phyloP scores from a whole-genome alignment of 2,797 vertebrate species.

The Parambassis ranga region DNA sequence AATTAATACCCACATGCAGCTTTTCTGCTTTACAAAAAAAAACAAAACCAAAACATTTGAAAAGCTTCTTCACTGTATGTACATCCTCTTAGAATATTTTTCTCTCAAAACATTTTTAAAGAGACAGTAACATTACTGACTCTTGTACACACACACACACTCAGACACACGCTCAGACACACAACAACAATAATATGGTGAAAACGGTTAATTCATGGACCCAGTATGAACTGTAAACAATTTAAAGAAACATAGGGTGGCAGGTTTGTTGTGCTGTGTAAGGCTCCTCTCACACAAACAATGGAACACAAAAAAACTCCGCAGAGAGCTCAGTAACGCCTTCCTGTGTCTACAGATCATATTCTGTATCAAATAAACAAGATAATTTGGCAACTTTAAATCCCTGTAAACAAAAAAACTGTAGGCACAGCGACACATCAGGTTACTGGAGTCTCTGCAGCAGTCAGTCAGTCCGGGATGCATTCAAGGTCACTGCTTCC shows the following conservation, averaged over 20 bases:
- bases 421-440: conserved; percentile 62
- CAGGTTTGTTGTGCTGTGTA: conserved; percentile 28
- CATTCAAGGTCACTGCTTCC: conserved; percentile 45
- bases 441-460: conserved; percentile 43
- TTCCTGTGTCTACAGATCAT: conserved; percentile 34
- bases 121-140: conserved; percentile 37
- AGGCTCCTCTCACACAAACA: conserved; percentile 22
- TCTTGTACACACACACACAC: conserved; percentile 15
- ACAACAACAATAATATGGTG: conserved; percentile 6
- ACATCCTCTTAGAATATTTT: conserved; percentile 57
- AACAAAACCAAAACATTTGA: too few relatives aligned
- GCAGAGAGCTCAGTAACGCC: conserved; percentile 33
- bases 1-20: conserved; percentile 91
- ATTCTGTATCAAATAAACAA: conserved; percentile 32
- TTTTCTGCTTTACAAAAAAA: conserved; percentile 83
- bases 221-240: conserved; percentile 51
- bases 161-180: conserved; percentile 24
- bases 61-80: conserved; percentile 67
- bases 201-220: conserved; percentile 26
- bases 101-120: conserved; percentile 48
- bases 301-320: conserved; percentile 8
- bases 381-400: conserved; percentile 64
- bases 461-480: conserved; percentile 25
- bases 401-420: conserved; percentile 65
- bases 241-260: conserved; percentile 32